phyloP scores from a whole-genome alignment of 2,888 invertebrate genomes.

The Volucella inflata region DNA sequence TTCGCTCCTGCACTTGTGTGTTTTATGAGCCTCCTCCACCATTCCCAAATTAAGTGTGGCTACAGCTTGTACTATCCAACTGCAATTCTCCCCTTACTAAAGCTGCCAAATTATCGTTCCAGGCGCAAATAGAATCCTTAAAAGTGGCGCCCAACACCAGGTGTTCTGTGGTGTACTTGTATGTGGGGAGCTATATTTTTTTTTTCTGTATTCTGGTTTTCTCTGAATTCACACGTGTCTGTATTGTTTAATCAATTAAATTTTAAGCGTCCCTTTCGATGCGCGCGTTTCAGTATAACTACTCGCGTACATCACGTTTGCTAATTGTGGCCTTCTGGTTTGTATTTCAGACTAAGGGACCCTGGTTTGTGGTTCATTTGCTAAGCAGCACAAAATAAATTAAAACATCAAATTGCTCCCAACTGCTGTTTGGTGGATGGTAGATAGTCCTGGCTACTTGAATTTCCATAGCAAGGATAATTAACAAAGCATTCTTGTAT shows the following conservation, averaged over 20 bases:
- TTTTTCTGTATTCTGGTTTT: neutral
- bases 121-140: conserved; percentile 28
- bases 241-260: conserved; percentile 44
- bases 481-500: conserved; percentile 4
- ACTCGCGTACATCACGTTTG: neutral
- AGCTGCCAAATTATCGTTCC: conserved; percentile 52
- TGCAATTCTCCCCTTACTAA: conserved; percentile 18
- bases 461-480: conserved; percentile 11
- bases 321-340: neutral
- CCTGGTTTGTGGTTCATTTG: neutral
- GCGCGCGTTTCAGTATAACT: neutral
- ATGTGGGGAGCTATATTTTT: neutral
- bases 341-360: neutral
- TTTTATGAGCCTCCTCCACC: conserved; percentile 19
- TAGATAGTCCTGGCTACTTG: neutral
- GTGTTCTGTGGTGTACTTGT: conserved; percentile 46
- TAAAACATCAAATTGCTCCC: neutral
- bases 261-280: conserved; percentile 30
- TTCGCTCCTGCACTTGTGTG: conserved; percentile 14
- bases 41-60: conserved; percentile 8
- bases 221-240: neutral
- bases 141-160: conserved; percentile 40
- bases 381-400: conserved; percentile 11
- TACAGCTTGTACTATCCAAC: conserved; percentile 29
- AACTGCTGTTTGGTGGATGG: neutral